Percentiles rank a stretch among this genome's conserved stretches.
phyloP scores from a whole-genome alignment of 2,888 invertebrate genomes.

The Beris morrisii region DNA sequence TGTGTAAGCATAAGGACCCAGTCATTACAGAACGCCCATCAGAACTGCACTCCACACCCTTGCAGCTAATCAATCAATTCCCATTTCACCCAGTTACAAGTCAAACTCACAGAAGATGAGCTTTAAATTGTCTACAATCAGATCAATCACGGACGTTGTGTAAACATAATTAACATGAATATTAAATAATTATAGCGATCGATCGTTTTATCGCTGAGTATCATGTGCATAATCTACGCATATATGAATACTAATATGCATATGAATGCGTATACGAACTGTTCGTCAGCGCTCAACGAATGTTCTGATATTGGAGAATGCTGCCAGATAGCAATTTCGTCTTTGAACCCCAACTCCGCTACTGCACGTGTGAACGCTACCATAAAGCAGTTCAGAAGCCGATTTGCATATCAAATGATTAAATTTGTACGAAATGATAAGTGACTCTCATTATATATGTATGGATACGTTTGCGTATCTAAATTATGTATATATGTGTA shows the following conservation, averaged over 20 bases:
- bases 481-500: not conserved
- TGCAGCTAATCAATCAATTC: conserved; percentile 17
- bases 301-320: too few relatives aligned
- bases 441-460: conserved; percentile 24
- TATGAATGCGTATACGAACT: too few relatives aligned
- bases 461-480: not conserved
- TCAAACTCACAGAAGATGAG: conserved; percentile 27
- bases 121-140: conserved; percentile 34
- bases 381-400: conserved; percentile 6
- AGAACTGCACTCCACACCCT: too few relatives aligned
- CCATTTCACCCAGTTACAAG: conserved; percentile 18
- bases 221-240: conserved; percentile 34
- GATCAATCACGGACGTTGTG: conserved; percentile 37
- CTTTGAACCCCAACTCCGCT: too few relatives aligned
- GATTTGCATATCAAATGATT: conserved; percentile 37
- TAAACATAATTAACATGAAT: conserved; percentile 39
- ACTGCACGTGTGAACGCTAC: not conserved
- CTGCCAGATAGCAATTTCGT: too few relatives aligned
- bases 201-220: conserved; percentile 33
- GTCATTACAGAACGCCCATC: too few relatives aligned
- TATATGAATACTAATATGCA: conserved; percentile 26
- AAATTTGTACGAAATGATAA: conserved; percentile 36
- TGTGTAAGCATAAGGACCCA: too few relatives aligned
- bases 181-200: conserved; percentile 37
- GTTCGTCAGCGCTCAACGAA: too few relatives aligned